Evolutionary conservation across 2,113 vertebrate genomes (phyloP), one percentile per base, ranked within the genome.

Genomic region (Ondatra zibethicus): DNA sequence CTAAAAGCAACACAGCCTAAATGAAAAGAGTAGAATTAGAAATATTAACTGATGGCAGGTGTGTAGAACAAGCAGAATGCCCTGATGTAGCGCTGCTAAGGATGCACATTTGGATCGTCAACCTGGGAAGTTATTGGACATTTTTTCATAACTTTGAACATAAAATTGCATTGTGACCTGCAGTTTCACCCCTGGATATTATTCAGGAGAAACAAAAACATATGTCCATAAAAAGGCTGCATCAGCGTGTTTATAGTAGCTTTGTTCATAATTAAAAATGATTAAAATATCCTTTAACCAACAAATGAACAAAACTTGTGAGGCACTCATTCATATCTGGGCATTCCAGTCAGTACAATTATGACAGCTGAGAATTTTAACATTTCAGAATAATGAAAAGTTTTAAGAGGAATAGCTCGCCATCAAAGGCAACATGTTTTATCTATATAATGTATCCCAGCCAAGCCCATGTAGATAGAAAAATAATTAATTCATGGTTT

Each of bases 191-290:
- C 23, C 5, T 58, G 81, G 29, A 2, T 58, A 77, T 68, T 89
- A 63, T 11, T 5, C 21, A 89, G 58, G 12, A 82, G 9, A 90
- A 93, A 94, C 66, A 3, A 92, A 90, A 77, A 39, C 12, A 10
- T 31, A 36, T 85, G 3, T 39, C 27, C 25, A 50, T 3, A 47
- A 2, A 52, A 58, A 78, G 2, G 1, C 47, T 92, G 2, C 36
- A 31, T 85, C 58, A 65, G 14, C 29, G 21, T 36, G 42, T 85
- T 65, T 85, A 31, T 45, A 85, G 25, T 3, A 50, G 13, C 21
- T 91, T 88, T 94, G 2, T 61, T 33, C 27, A 85, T 86, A 89
- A 93, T 82, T 95, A 75, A 7, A 73, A 82, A 91, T 19, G n/a
- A 17, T 50, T 33, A 3, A 88, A 89, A 78, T 82, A 3, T 8